phyloP scores from a whole-genome alignment of 2,888 invertebrate species.

The Tinea semifulvella region DNA sequence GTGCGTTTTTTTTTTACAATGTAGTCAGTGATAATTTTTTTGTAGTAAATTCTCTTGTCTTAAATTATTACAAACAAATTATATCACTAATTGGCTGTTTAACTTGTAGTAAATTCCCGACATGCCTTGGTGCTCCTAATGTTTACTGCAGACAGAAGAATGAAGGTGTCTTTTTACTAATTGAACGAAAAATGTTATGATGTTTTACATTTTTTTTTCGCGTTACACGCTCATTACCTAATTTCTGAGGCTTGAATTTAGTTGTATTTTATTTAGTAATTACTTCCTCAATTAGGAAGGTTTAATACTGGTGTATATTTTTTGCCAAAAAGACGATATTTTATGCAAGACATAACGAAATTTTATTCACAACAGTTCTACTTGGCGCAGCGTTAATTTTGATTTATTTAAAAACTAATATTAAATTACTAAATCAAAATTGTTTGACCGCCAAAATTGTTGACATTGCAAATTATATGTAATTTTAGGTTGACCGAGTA shows the following conservation, averaged over 20 bases:
- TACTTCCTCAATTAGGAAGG: conserved; percentile 6
- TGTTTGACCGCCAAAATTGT: not conserved
- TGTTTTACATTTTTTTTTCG: conserved; percentile 3
- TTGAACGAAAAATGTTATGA: not conserved
- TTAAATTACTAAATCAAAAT: too few species aligned
- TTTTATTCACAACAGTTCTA: too few species aligned
- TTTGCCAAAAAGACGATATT: not conserved
- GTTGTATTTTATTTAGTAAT: not conserved
- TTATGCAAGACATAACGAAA: too few species aligned
- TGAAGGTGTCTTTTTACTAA: not conserved
- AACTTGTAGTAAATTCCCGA: too few species aligned
- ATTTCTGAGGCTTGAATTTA: not conserved
- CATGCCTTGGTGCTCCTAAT: not conserved
- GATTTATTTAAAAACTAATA: not conserved
- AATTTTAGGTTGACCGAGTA: too few species aligned
- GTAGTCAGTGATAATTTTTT: too few species aligned
- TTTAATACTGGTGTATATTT: not conserved
- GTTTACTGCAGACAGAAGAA: not conserved
- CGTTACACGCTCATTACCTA: not conserved
- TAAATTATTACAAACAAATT: too few species aligned
- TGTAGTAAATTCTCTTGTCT: too few species aligned
- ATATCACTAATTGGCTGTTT: too few species aligned
- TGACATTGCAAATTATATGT: not conserved
- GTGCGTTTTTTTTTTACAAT: too few species aligned
- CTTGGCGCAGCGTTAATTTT: conserved; percentile 2